Conservation (phyloP, 2,797 vertebrate species). For the Mus caroli region DNA sequence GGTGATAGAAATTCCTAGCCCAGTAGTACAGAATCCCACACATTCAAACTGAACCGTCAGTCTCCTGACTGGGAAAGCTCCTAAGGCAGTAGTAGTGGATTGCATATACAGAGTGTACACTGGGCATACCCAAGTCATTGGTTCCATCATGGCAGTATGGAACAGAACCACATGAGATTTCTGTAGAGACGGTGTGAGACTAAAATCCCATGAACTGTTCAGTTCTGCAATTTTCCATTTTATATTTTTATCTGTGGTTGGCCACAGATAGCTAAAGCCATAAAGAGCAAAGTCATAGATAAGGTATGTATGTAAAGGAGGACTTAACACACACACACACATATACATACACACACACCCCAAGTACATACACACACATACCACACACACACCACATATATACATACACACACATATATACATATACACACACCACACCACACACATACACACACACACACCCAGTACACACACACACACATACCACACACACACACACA, state of each 20-base stretch:
- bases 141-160: not conserved
- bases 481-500: too few relatives aligned
- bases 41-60: too few relatives aligned
- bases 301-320: not conserved
- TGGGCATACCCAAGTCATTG: not conserved
- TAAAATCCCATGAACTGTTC: not conserved
- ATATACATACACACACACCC: too few relatives aligned
- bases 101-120: not conserved
- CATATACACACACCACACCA: too few relatives aligned
- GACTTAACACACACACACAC: not conserved
- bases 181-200: not conserved
- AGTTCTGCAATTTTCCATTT: conserved; percentile 8
- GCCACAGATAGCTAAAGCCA: not conserved
- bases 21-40: not conserved
- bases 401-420: too few relatives aligned
- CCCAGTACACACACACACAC: too few relatives aligned
- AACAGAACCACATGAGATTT: not conserved
- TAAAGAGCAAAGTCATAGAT: not conserved
- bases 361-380: too few relatives aligned
- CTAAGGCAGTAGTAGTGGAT: not conserved
- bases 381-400: too few relatives aligned
- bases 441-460: not conserved
- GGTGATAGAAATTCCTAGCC: not conserved
- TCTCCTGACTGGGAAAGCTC: not conserved
- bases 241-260: not conserved